These are phyloP conservation scores for Anguilla megastoma DNA, from an alignment of 2,797 vertebrate species.

Conservation along the genomic window DNA sequence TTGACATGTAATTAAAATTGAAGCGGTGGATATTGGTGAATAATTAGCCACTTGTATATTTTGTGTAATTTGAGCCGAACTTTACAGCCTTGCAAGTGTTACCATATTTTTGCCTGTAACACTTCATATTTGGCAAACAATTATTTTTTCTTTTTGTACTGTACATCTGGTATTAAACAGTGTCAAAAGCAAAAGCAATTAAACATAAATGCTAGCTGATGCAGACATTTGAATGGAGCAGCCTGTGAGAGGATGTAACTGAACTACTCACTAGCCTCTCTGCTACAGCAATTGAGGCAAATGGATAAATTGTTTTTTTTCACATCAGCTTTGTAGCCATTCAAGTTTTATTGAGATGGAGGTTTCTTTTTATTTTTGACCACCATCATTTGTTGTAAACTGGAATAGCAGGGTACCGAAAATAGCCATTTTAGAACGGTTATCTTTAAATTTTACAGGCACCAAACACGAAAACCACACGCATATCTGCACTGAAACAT, in stretches of 20 bases:
- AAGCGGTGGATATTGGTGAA: slow-evolving; percentile 45
- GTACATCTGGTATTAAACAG: neutral
- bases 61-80: slow-evolving; percentile 38
- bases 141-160: slow-evolving; percentile 29
- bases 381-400: slow-evolving; percentile 41
- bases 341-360: slow-evolving; percentile 28
- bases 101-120: slow-evolving; percentile 36
- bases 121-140: slow-evolving; percentile 31
- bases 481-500: slow-evolving; percentile 41
- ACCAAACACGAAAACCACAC: slow-evolving; percentile 45
- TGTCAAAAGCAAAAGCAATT: neutral
- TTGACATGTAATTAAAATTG: slow-evolving; percentile 61
- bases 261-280: slow-evolving; percentile 33
- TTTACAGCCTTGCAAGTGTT: slow-evolving; percentile 35
- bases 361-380: slow-evolving; percentile 21
- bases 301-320: slow-evolving; percentile 7
- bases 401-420: slow-evolving; percentile 59
- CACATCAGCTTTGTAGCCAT: slow-evolving; percentile 12
- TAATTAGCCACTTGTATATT: slow-evolving; percentile 33
- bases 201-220: slow-evolving; percentile 2
- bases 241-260: slow-evolving; percentile 33
- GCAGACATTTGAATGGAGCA: slow-evolving; percentile 29
- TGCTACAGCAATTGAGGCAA: slow-evolving; percentile 30
- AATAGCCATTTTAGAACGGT: slow-evolving; percentile 42
- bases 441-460: slow-evolving; percentile 69